Evolutionary conservation across 2,797 vertebrate genomes (phyloP).

Genomic region (Telmatherina bonti): DNA sequence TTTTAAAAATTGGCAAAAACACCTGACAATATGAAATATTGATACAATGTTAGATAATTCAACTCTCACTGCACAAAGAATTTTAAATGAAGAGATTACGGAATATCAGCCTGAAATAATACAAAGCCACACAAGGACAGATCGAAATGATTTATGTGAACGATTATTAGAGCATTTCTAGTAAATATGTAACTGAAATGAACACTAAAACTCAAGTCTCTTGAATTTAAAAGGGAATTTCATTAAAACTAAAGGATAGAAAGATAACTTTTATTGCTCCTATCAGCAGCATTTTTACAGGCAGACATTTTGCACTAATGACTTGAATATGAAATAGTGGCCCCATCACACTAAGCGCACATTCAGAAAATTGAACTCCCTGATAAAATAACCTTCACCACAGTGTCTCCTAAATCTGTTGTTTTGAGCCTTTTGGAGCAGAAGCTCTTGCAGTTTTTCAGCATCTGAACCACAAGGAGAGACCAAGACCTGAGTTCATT

Average conservation of each 20-base stretch:
- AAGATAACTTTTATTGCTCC: conserved; percentile 69
- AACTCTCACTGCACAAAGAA: neutral
- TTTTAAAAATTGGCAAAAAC: neutral
- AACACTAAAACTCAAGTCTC: conserved; percentile 52
- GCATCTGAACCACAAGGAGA: conserved; percentile 37
- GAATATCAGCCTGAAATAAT: neutral
- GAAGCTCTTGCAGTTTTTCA: conserved; percentile 20
- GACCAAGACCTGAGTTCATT: conserved; percentile 47
- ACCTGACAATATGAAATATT: neutral
- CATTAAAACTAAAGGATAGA: conserved; percentile 68
- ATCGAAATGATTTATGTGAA: conserved; percentile 53
- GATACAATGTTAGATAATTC: neutral
- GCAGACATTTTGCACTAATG: conserved; percentile 69
- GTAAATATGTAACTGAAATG: conserved; percentile 45
- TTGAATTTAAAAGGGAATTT: conserved; percentile 68
- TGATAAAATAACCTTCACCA: conserved; percentile 63
- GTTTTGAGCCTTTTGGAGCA: conserved; percentile 39
- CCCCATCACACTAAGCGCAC: conserved; percentile 56
- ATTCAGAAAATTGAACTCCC: conserved; percentile 67
- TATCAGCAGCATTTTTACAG: conserved; percentile 67
- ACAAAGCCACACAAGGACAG: neutral
- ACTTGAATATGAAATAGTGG: conserved; percentile 72
- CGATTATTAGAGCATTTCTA: conserved; percentile 52
- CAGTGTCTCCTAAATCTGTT: conserved; percentile 46
- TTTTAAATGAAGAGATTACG: no score